Conservation (phyloP, 2,113 vertebrate species). For the Myrmophylax atrothorax region DNA sequence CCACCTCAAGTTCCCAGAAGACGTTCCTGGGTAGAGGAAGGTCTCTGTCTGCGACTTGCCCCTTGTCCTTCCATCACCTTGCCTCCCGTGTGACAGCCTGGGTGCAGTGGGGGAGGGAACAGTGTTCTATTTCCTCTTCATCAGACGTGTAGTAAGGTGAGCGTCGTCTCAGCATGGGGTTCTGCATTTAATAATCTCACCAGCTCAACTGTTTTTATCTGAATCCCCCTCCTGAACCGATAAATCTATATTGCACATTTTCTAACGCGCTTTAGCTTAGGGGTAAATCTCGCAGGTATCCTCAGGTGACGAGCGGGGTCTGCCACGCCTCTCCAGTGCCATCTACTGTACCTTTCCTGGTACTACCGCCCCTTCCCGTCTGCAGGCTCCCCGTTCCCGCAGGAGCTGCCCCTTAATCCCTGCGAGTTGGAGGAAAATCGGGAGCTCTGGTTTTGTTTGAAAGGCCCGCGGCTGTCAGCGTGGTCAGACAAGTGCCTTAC, state of each 20-base stretch:
- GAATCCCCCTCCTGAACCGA: conserved; percentile 69
- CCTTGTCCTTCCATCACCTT: neutral
- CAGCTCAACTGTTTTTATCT: conserved; percentile 76
- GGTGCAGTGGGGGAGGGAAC: neutral
- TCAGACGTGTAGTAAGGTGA: conserved; percentile 20
- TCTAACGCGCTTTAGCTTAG: conserved; percentile 67
- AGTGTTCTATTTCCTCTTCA: neutral
- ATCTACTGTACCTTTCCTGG: conserved; percentile 71
- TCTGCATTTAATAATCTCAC: conserved; percentile 73
- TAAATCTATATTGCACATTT: conserved; percentile 79
- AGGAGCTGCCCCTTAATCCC: neutral
- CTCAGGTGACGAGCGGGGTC: conserved; percentile 43
- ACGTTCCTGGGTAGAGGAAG: neutral
- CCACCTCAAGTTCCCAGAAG: neutral
- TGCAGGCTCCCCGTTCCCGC: neutral
- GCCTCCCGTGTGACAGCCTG: neutral
- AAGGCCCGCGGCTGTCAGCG: neutral
- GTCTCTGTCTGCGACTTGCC: accelerated
- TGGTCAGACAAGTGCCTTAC: neutral
- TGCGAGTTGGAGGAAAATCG: neutral
- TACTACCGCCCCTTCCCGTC: neutral
- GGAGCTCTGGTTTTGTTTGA: neutral
- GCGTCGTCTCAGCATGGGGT: conserved; percentile 43
- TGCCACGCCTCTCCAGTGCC: conserved; percentile 77
- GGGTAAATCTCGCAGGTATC: conserved; percentile 68